phyloP scores from a whole-genome alignment of 1,140 invertebrate genomes.

The Calliopsis andreniformis region DNA sequence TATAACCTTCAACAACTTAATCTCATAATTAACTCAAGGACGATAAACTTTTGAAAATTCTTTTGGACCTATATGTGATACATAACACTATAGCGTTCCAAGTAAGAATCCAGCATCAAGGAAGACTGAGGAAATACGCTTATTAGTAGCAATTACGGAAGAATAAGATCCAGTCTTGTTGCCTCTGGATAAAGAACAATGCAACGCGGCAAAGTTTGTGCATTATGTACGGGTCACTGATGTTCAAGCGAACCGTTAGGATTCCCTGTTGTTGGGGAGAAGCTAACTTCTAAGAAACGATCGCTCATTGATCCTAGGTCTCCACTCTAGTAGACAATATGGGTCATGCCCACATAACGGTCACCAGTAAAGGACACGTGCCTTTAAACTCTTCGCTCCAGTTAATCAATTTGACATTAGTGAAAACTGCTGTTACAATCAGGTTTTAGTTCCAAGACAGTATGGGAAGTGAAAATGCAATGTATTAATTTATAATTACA shows the following conservation, averaged over 20 bases:
- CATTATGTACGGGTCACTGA: slow-evolving; percentile 58
- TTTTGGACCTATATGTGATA: no score
- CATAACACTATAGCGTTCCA: no score
- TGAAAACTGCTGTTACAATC: slow-evolving; percentile 55
- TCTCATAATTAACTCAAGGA: no score
- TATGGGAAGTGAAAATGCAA: no score
- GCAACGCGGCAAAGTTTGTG: slow-evolving; percentile 42
- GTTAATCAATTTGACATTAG: slow-evolving; percentile 62
- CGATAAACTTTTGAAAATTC: no score
- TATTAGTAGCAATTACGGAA: slow-evolving; percentile 25
- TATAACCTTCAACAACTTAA: no score
- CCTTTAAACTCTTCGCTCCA: slow-evolving; percentile 49
- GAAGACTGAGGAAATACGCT: not conserved
- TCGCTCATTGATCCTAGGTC: slow-evolving; percentile 62
- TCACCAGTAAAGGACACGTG: slow-evolving; percentile 59
- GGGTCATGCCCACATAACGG: slow-evolving; percentile 68
- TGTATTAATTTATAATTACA: no score
- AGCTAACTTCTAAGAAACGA: slow-evolving; percentile 64
- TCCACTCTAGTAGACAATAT: slow-evolving; percentile 41
- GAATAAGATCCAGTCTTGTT: slow-evolving; percentile 6
- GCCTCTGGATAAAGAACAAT: slow-evolving; percentile 39
- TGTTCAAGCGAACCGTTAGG: slow-evolving; percentile 62
- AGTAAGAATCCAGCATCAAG: no score
- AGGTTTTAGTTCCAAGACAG: not conserved
- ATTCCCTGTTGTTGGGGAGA: slow-evolving; percentile 45